Evolutionary conservation across 2,113 vertebrate genomes (phyloP).

Genomic region (Hucho hucho): DNA sequence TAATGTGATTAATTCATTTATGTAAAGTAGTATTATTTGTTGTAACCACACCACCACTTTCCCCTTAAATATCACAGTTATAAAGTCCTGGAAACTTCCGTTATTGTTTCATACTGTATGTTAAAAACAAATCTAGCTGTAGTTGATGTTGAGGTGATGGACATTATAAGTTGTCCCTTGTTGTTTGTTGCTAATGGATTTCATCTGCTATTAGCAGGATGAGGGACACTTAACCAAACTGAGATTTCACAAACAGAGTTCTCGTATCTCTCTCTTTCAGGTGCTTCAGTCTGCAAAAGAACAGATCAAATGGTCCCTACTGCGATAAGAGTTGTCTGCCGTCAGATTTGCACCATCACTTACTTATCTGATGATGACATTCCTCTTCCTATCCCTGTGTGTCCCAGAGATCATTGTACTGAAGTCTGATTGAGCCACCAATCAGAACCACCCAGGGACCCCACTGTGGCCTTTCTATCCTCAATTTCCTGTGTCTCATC

Average conservation of each 20-base stretch:
- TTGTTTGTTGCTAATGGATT: no score
- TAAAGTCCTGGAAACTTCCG: no score
- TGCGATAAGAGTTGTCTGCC: constrained; percentile 74
- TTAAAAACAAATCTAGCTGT: no score
- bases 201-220: no score
- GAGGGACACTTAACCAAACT: not conserved
- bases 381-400: not conserved
- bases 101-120: no score
- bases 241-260: not conserved
- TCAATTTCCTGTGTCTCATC: not conserved
- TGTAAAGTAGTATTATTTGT: not conserved
- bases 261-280: constrained; percentile 61
- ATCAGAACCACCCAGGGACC: not conserved
- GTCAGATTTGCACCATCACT: not conserved
- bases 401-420: constrained; percentile 5
- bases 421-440: not conserved
- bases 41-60: not conserved
- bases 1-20: no score
- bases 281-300: constrained; percentile 91
- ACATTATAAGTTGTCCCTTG: no score
- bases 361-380: not conserved
- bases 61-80: no score
- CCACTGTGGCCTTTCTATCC: not conserved
- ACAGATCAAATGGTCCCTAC: constrained; percentile 92
- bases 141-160: no score